Evolutionary conservation across 1,140 invertebrate species (phyloP), one percentile per base, ranked within the genome.

Genomic region (Macrobrachium nipponense): DNA sequence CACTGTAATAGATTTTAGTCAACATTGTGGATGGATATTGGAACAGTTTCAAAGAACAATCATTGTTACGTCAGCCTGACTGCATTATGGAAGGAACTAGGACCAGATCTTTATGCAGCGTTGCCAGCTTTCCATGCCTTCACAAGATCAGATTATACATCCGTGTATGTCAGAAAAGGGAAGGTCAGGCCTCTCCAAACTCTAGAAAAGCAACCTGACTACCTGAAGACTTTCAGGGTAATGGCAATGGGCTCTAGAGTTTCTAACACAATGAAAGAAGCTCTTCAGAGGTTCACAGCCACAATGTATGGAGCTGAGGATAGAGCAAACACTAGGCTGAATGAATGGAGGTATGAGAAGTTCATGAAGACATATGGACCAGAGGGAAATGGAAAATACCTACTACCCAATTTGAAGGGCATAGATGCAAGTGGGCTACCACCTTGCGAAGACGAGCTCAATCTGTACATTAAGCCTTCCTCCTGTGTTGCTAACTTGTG

Each of bases 121-220:
- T 51, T 76, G 14, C 73, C 73, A 43, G 43, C 73, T 44, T 76
- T 76, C 73, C 73, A 76, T 76, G 73, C 20, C 73, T 76, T 5
- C 44, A 76, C 73, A 1, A 44, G 73, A 36, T 76, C 44, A 20
- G 73, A 76, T 10, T 76, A 44, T 51, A 76, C 73, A 10, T 43
- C 43, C 18, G 2, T 44, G 18, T 76, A 59, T 44, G 43, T 76
- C 14, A 20, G 43, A 76, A 76, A 76, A 20, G 73, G 73, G 14
- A 76, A 76, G 73, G 73, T 36, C 27, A 36, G 27, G 27, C 27
- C 27, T 36, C 27, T 36, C 27, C 27, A 36, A 36, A 36, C 27
- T 44, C 73, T 76, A 14, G 73, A 76, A 27, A 76, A 76, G n/a
- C 3, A 44, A 15, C 6, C 23, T 15, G 73, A 76, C 44, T 36